Evolutionary conservation across 2,113 vertebrate species (phyloP), one percentile per base, ranked within the genome.

Genomic region (Fukomys damarensis): DNA sequence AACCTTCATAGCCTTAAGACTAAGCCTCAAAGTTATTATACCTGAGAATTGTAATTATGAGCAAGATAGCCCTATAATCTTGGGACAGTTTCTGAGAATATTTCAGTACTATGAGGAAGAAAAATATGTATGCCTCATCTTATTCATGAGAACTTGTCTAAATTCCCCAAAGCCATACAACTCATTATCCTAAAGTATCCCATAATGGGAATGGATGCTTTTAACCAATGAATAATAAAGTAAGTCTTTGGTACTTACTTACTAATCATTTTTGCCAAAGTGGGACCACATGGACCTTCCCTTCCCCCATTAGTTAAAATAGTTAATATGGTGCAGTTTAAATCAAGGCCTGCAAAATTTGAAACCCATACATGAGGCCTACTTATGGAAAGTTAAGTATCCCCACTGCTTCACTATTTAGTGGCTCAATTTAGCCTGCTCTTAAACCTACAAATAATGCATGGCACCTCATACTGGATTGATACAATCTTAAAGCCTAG

Each of bases 311-410:
- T 94, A 83, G 85, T 95, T 95, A 95, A 95, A 83, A 74, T 61
- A 85, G 66, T 54, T 89, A 89, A 86, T 86, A 88, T 89, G 70
- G 70, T 70, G 65, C 72, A 68, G 12, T 85, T 91, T 81, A 52
- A 88, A 89, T 89, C 46, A 93, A 65, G 74, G 41, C 61, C 86
- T 95, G 86, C 3, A 28, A 96, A 74, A 30, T 61, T 68, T 83
- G 70, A 92, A 93, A 80, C 41, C 28, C 49, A 84, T 52, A 90
- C 66, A 72, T 38, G 41, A 93, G 80, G 68, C 84, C 66, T 84
- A 96, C 76, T 96, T 96, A 93, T 66, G 72, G 26, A 86, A 95
- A 94, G 20, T 82, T 81, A 79, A 82, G 72, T 91, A 96, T 56
- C 68, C 59, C 43, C 58, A 54, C 19, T 56, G 83, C 63, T 61